Conservation (phyloP, 2,797 vertebrate genomes). For the Graptemys geographica region DNA sequence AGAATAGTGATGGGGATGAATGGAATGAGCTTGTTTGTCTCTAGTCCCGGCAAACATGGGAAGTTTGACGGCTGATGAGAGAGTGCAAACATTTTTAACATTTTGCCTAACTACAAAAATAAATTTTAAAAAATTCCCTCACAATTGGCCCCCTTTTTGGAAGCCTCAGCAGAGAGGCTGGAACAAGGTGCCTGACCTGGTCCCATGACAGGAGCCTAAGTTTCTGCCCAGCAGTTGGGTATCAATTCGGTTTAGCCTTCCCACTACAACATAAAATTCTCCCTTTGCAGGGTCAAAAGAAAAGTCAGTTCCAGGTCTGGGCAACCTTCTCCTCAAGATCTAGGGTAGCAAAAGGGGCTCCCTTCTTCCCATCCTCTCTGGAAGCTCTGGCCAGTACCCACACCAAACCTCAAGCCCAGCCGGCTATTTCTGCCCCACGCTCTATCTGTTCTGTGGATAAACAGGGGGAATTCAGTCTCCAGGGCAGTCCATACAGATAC, state of each 20-base stretch:
- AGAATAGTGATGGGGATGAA: not conserved
- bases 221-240: rapidly evolving
- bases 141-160: not conserved
- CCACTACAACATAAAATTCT: rapidly evolving
- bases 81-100: not conserved
- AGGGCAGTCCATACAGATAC: not conserved
- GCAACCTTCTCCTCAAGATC: not conserved
- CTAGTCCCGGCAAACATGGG: not conserved
- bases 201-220: not conserved
- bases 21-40: not conserved
- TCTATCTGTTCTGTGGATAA: not conserved
- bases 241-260: rapidly evolving
- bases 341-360: no score
- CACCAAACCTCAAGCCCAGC: rapidly evolving
- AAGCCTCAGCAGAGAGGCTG: not conserved
- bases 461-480: not conserved
- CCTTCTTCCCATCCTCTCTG: rapidly evolving
- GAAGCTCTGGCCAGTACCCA: not conserved
- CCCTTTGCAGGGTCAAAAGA: not conserved
- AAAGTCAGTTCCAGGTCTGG: rapidly evolving
- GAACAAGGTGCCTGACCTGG: not conserved
- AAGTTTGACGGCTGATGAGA: not conserved
- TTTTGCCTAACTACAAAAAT: not conserved
- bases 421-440: not conserved
- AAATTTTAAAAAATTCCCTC: not conserved